Base-by-base conservation (phyloP, 2,888 invertebrate genomes). In the Latrodectus hesperus region DNA sequence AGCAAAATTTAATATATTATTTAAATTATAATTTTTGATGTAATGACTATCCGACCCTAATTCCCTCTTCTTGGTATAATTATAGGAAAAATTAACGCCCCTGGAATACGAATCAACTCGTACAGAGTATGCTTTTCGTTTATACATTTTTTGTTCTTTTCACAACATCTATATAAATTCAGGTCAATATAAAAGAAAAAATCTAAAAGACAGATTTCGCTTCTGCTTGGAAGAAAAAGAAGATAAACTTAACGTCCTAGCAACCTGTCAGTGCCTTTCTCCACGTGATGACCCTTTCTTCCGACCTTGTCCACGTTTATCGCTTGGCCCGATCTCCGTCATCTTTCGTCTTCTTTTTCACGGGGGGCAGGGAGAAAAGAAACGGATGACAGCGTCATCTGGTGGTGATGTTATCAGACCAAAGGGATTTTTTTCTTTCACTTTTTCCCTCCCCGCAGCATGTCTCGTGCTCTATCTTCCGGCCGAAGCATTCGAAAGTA, bases 321-420 rank as follows among this genome's bases (percentile, higher is more conserved):
- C 81, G 38, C 71, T n/a, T 17, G 11, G 12, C 68, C 76, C 51
- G 64, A 84, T 84, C 81, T 81, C n/a, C 65, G 11, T 80, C 79
- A 60, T 72, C 71, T 80, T 55, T 71, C 60, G 38, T 79, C 73
- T 53, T 9, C 65, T 64, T 72, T 51, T 73, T 67, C 76, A 49
- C 26, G 65, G 67, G 16, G 53, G 53, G 22, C 53, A 74, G 73
- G 53, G 67, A 38, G 75, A 17, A 68, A 68, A 17, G 22, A 68
- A 68, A 17, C n/a, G 78, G 78, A 77, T 77, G 81, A 74, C 85
- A 85, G 72, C 86, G 86, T 71, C 86, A 87, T 87, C 86, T 87
- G 86, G 74, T 72, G 80, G 86, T 72, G 78, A 78, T 78, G 78
- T 78, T 78, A 78, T 78, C 78, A 70, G 78, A 68, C 38, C 78